Evolutionary conservation across 2,888 invertebrate species (phyloP).

Genomic region (Cheilosia grossa): DNA sequence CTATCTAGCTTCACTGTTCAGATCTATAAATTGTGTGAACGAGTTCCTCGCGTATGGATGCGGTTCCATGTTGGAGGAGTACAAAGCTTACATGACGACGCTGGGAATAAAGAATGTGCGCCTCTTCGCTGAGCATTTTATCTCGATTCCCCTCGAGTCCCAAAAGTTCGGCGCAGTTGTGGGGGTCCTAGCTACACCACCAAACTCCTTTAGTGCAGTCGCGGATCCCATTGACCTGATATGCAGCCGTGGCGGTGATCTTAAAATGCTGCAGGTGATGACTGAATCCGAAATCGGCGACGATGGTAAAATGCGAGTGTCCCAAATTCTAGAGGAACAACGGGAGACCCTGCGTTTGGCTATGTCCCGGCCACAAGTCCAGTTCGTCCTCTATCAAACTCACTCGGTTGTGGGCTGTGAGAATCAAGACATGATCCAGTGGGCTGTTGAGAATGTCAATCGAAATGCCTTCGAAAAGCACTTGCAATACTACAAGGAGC

Average conservation of each 20-base stretch:
- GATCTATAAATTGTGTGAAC: slow-evolving; percentile 85
- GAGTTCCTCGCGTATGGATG: slow-evolving; percentile 86
- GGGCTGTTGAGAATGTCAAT: slow-evolving; percentile 88
- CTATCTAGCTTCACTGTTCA: slow-evolving; percentile 88
- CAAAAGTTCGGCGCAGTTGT: slow-evolving; percentile 86
- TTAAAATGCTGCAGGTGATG: slow-evolving; percentile 89
- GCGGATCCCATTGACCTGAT: slow-evolving; percentile 91
- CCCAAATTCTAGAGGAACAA: slow-evolving; percentile 89
- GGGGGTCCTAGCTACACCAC: slow-evolving; percentile 89
- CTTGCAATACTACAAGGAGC: slow-evolving; percentile 82
- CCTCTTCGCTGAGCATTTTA: slow-evolving; percentile 84
- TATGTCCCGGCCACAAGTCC: slow-evolving; percentile 92
- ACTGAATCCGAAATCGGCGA: slow-evolving; percentile 88
- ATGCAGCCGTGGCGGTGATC: slow-evolving; percentile 91
- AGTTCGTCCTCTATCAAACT: slow-evolving; percentile 91
- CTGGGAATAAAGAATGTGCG: slow-evolving; percentile 87
- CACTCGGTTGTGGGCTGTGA: slow-evolving; percentile 91
- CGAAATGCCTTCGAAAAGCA: slow-evolving; percentile 88
- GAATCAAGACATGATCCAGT: slow-evolving; percentile 89
- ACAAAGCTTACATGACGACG: slow-evolving; percentile 87
- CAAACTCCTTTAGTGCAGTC: slow-evolving; percentile 92
- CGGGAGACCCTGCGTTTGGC: slow-evolving; percentile 89
- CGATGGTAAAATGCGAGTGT: slow-evolving; percentile 86
- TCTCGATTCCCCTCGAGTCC: slow-evolving; percentile 84
- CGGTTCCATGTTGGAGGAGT: slow-evolving; percentile 85